These are phyloP conservation scores for Drosophila trichaetosa DNA, from an alignment of 2,888 invertebrate species.

Conservation along the genomic window DNA sequence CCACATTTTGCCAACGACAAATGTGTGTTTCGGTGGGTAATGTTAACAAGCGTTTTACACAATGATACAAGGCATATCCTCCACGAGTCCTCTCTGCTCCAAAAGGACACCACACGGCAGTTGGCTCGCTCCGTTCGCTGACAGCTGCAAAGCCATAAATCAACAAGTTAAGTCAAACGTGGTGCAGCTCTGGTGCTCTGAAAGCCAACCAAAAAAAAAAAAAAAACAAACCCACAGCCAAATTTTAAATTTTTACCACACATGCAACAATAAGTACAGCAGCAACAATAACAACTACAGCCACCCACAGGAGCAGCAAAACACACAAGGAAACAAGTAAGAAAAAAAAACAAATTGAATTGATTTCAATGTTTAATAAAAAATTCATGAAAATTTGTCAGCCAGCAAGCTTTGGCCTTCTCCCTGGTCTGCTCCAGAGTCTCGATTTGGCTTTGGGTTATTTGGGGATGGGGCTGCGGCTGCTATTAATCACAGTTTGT, in stretches of 20 bases:
- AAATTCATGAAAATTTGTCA: constrained; percentile 83
- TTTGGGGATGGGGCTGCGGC: constrained; percentile 30
- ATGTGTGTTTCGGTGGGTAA: constrained; percentile 62
- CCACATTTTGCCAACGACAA: constrained; percentile 49
- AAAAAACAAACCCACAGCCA: constrained; percentile 47
- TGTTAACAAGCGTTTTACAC: constrained; percentile 82
- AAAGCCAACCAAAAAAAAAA: constrained; percentile 41
- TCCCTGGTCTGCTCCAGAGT: constrained; percentile 4
- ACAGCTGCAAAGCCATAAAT: constrained; percentile 79
- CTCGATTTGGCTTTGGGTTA: constrained; percentile 12
- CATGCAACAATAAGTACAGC: constrained; percentile 44
- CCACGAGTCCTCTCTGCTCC: constrained; percentile 23
- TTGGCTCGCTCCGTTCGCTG: constrained; percentile 59
- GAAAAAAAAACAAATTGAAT: constrained; percentile 61
- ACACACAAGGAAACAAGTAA: constrained; percentile 5
- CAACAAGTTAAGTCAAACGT: constrained; percentile 82
- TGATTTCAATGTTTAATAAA: constrained; percentile 81
- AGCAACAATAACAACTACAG: constrained; percentile 19
- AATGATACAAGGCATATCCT: constrained; percentile 61
- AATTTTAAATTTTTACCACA: constrained; percentile 65
- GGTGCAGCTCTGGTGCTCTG: constrained; percentile 52
- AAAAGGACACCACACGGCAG: constrained; percentile 61
- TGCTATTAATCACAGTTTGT: constrained; percentile 82
- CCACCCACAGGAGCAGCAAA: constrained; percentile 14
- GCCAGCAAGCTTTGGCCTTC: constrained; percentile 52